Evolutionary conservation across 2,888 invertebrate genomes (phyloP).

Genomic region (Himalopsyche kuldschensis): DNA sequence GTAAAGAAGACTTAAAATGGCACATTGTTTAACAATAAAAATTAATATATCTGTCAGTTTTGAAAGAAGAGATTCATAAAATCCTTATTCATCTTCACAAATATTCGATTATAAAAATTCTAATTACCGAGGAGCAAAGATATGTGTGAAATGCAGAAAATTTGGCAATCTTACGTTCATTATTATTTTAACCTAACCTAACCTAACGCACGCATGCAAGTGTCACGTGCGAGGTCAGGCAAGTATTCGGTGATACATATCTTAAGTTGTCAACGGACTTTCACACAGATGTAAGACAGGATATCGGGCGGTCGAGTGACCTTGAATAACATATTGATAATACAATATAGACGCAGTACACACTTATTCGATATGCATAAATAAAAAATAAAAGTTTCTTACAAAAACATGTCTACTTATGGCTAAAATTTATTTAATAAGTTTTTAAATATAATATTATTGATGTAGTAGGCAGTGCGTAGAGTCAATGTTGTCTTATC

Average conservation of each 20-base stretch:
- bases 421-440: not conserved
- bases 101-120: no score
- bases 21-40: not conserved
- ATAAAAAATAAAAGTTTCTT: not conserved
- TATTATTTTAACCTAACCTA: not conserved
- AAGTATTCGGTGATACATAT: no score
- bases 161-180: not conserved
- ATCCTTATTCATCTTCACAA: no score
- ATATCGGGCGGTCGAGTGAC: no score
- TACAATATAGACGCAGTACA: no score
- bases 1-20: not conserved
- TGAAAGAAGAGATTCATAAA: not conserved
- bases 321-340: no score
- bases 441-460: not conserved
- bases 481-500: not conserved
- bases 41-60: not conserved
- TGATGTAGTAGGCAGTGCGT: not conserved
- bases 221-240: no score
- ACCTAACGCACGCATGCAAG: not conserved
- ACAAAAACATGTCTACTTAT: not conserved
- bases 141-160: not conserved
- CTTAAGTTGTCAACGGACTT: no score
- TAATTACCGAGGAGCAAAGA: no score
- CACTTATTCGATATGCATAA: not conserved
- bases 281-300: no score